Base-by-base conservation (phyloP, 2,888 invertebrate genomes). In the Podotricha telesiphe region DNA sequence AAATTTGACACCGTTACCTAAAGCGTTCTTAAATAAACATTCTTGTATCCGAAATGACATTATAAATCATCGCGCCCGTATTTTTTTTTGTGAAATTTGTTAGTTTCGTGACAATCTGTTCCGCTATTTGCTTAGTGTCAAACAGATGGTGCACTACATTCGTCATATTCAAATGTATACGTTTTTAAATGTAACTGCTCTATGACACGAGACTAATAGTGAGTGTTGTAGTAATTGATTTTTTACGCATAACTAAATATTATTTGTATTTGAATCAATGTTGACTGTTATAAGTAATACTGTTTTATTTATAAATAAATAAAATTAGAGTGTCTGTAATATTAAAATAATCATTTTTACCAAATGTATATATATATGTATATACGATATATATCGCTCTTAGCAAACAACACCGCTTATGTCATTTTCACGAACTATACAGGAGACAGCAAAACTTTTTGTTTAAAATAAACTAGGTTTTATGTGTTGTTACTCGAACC, bases 51-150 rank as follows among this genome's bases (percentile, higher is more conserved):
- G 78, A 90, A 91, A 90, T 91, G 89, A 89, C 88, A 85, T 84
- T 86, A 91, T 93, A 90, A 93, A 93, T 93, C 91, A 93, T 90
- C 75, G 80, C 71, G 79, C 78, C 79, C 74, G 74, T 76, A 76
- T 85, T 88, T 91, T n/a, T n/a, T 91, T 79, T 78, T 77, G 73
- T 78, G 79, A 87, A 90, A 91, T 92, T 89, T 88, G 91, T 92
- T 87, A 89, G 85, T 89, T 88, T 88, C 86, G 83, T 89, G 88
- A 89, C 92, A 88, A 89, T 90, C 91, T 89, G 93, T 93, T 93
- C 91, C 92, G 93, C 88, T 93, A 91, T 93, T 93, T 91, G 90
- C 91, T 90, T 86, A 86, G 83, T 80, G 86, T 88, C 83, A 73
- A 90, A 89, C 93, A 93, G 86, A 91, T 92, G 92, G 83, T 76